These are phyloP conservation scores for Centropyge bicolor DNA, from an alignment of 2,797 vertebrate genomes.

Conservation along the genomic window DNA sequence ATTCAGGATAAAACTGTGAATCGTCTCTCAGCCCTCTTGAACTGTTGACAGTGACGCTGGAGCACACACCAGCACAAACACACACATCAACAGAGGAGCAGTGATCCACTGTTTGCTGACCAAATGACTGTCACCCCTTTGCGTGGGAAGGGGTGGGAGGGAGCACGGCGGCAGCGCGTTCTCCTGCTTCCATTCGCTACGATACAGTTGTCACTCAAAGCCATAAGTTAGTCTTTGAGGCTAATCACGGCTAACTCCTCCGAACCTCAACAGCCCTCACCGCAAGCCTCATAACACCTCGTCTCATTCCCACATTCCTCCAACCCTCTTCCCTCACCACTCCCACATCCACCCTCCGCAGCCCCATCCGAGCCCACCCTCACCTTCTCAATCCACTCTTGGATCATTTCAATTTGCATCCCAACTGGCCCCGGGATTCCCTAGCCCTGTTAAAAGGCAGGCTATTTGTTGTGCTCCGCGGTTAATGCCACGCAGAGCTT, in stretches of 20 bases:
- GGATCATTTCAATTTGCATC: slow-evolving; percentile 90
- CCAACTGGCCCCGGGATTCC: slow-evolving; percentile 83
- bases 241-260: slow-evolving; percentile 73
- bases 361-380: slow-evolving; percentile 77
- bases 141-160: slow-evolving; percentile 9
- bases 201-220: slow-evolving; percentile 67
- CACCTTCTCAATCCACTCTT: slow-evolving; percentile 85
- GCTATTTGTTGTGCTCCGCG: slow-evolving; percentile 90
- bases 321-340: slow-evolving; percentile 53
- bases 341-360: slow-evolving; percentile 65
- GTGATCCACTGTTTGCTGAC: slow-evolving; percentile 67
- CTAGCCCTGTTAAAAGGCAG: slow-evolving; percentile 87
- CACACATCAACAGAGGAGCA: slow-evolving; percentile 45
- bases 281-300: slow-evolving; percentile 64
- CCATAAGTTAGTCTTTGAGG: slow-evolving; percentile 65
- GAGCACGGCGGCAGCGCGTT: neutral
- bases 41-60: slow-evolving; percentile 47
- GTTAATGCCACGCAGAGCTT: slow-evolving; percentile 90
- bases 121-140: slow-evolving; percentile 57
- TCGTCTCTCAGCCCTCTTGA: slow-evolving; percentile 34
- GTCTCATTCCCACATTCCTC: slow-evolving; percentile 64
- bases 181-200: slow-evolving; percentile 50
- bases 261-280: slow-evolving; percentile 60
- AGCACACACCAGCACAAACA: slow-evolving; percentile 53
- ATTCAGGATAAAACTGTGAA: slow-evolving; percentile 28